phyloP scores from a whole-genome alignment of 2,113 vertebrate species.

The Psittacara wagleri region DNA sequence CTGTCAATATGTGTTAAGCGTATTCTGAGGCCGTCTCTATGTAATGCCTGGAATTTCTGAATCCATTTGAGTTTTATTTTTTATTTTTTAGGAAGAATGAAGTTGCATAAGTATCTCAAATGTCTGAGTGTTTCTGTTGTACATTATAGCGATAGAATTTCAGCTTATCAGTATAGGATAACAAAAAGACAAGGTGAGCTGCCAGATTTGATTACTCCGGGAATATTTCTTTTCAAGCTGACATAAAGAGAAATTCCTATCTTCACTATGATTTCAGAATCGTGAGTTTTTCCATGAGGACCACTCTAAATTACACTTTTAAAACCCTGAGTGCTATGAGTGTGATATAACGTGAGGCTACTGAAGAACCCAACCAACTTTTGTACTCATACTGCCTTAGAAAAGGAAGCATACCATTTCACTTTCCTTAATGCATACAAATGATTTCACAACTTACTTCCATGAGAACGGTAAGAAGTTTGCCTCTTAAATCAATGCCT shows the following conservation, averaged over 20 bases:
- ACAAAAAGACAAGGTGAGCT: neutral
- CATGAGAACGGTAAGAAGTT: neutral
- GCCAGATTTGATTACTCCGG: neutral
- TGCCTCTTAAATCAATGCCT: neutral
- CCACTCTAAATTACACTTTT: neutral
- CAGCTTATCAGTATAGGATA: neutral
- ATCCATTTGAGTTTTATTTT: neutral
- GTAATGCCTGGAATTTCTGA: neutral
- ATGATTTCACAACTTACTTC: neutral
- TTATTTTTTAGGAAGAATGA: neutral
- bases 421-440: neutral
- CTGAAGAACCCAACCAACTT: neutral
- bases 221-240: neutral
- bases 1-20: too few relatives aligned
- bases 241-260: neutral
- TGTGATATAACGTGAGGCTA: fast-evolving
- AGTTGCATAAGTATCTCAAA: neutral
- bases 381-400: neutral
- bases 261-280: neutral
- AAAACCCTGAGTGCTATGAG: neutral
- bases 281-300: neutral
- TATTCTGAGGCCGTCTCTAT: too few relatives aligned
- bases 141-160: neutral
- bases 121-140: neutral
- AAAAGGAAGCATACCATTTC: neutral